phyloP scores from a whole-genome alignment of 2,113 vertebrate genomes.

The Apaloderma vittatum region DNA sequence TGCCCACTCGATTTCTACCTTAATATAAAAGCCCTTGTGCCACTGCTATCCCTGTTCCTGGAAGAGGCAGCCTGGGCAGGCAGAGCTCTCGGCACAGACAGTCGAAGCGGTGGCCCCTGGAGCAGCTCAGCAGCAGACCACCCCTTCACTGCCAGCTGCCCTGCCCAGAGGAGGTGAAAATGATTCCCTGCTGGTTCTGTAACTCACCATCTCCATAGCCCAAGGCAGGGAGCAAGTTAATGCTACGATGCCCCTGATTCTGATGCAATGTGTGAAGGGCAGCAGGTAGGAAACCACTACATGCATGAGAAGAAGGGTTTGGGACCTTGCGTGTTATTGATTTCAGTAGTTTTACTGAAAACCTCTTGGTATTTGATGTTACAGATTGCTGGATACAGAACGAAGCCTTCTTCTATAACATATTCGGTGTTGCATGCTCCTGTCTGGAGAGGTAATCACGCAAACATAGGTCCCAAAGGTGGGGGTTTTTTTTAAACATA shows the following conservation, averaged over 20 bases:
- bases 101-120: accelerated
- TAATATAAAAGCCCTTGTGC: background rate
- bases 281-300: background rate
- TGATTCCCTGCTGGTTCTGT: background rate
- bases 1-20: background rate
- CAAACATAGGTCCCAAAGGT: background rate
- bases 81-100: background rate
- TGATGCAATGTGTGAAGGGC: background rate
- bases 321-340: background rate
- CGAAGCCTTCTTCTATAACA: background rate
- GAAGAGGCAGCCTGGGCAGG: background rate
- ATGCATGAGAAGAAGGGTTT: background rate
- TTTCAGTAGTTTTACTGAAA: background rate
- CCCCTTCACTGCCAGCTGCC: background rate
- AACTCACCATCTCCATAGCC: background rate
- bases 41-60: accelerated
- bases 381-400: background rate
- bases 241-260: background rate
- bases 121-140: background rate
- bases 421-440: background rate
- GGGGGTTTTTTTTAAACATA: background rate
- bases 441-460: accelerated
- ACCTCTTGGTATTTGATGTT: background rate
- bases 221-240: background rate
- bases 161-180: background rate